phyloP scores from a whole-genome alignment of 2,888 invertebrate species.

The Oasisia sp. region DNA sequence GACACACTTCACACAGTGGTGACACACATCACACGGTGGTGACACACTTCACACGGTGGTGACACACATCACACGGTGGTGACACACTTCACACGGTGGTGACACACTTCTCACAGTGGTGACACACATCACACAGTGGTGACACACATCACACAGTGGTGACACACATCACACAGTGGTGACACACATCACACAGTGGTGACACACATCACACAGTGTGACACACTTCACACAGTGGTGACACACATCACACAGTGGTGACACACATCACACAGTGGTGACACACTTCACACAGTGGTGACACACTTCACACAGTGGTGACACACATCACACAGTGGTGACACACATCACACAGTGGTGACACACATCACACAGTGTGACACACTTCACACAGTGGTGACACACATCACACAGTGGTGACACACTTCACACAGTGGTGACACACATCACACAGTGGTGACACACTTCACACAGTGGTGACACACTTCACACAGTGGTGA shows the following conservation, averaged over 20 bases:
- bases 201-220: background rate
- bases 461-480: background rate
- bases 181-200: background rate
- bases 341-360: background rate
- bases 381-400: too few species aligned
- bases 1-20: too few species aligned
- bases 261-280: too few species aligned
- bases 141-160: background rate
- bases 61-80: too few species aligned
- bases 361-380: background rate
- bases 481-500: background rate
- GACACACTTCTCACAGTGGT: background rate
- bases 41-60: background rate
- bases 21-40: background rate
- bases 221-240: background rate
- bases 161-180: background rate
- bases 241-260: background rate
- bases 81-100: background rate
- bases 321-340: background rate
- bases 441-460: background rate
- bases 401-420: too few species aligned
- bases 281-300: background rate
- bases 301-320: background rate
- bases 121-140: too few species aligned
- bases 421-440: constrained; percentile 26